A percentile compares a stretch with the other conserved stretches of the same genome.
These are phyloP conservation scores for Salvelinus fontinalis DNA, from an alignment of 2,113 vertebrate genomes.

Conservation along the genomic window DNA sequence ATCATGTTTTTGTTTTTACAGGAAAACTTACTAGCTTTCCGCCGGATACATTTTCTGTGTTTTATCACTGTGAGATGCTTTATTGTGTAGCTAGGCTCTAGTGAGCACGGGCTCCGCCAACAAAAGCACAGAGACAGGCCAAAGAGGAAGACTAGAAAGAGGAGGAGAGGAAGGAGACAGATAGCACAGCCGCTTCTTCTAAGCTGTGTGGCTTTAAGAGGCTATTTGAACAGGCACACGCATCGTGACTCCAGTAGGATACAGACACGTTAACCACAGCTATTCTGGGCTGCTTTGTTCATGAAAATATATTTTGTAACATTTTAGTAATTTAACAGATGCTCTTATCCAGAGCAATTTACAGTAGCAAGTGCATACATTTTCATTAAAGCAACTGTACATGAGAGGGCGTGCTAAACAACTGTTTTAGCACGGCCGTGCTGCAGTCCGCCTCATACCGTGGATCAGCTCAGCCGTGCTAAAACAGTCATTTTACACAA, in stretches of 20 bases:
- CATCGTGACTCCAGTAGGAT: constrained; percentile 11
- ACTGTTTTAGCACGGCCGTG: too few species aligned
- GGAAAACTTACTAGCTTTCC: constrained; percentile 39
- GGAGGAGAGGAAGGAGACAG: constrained; percentile 9
- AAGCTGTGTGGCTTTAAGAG: constrained; percentile 47
- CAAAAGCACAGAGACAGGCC: constrained; percentile 49
- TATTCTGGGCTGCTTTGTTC: constrained; percentile 66
- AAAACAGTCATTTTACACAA: too few species aligned
- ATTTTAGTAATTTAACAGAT: too few species aligned
- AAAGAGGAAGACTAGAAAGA: constrained; percentile 10
- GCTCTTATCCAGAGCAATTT: too few species aligned
- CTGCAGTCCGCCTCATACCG: too few species aligned
- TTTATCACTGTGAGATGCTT: constrained; percentile 63
- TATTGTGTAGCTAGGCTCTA: constrained; percentile 56
- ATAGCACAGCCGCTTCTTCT: constrained; percentile 33
- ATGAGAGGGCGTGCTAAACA: too few species aligned
- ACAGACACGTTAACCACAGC: constrained; percentile 46
- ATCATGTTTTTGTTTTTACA: constrained; percentile 61
- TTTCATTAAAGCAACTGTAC: too few species aligned
- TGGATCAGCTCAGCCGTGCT: too few species aligned
- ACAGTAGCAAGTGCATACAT: too few species aligned
- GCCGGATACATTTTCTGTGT: constrained; percentile 27
- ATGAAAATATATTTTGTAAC: constrained; percentile 19
- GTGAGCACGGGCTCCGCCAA: constrained; percentile 37
- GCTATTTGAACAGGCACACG: constrained; percentile 47